These are phyloP conservation scores for Simalia tracyae DNA, from an alignment of 2,797 vertebrate genomes.

Conservation along the genomic window DNA sequence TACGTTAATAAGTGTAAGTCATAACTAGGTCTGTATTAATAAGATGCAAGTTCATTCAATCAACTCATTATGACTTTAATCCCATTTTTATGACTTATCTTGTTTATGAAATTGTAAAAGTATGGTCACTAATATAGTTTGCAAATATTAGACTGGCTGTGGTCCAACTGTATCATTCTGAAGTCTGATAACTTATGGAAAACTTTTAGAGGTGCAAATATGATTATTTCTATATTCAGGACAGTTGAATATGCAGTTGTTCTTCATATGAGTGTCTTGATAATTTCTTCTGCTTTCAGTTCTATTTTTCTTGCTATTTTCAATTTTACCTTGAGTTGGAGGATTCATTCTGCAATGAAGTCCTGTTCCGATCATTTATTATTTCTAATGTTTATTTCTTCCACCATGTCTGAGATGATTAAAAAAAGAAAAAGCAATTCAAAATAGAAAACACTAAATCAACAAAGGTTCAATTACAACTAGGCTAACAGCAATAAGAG, in stretches of 20 bases:
- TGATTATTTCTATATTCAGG: not conserved
- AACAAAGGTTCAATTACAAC: not conserved
- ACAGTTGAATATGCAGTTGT: not conserved
- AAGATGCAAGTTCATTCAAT: slow-evolving; percentile 47
- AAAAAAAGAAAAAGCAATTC: not conserved
- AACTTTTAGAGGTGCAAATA: not conserved
- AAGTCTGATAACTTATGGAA: not conserved
- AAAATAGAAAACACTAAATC: not conserved
- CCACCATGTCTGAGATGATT: not conserved
- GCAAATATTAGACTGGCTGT: not conserved
- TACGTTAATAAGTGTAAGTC: slow-evolving; percentile 36
- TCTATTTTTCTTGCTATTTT: not conserved
- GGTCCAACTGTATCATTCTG: not conserved
- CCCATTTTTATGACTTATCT: slow-evolving; percentile 43
- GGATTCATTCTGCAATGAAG: not conserved
- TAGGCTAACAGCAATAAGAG: not conserved
- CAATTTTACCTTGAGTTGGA: not conserved
- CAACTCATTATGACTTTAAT: slow-evolving; percentile 45
- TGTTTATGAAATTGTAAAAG: slow-evolving; percentile 49
- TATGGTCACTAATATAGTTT: not conserved
- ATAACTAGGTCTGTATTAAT: slow-evolving; percentile 46
- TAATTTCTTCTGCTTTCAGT: not conserved
- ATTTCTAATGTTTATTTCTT: not conserved
- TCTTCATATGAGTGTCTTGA: not conserved
- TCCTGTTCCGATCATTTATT: not conserved